Base-by-base conservation (phyloP, 1,140 invertebrate species). In the Linepithema humile region DNA sequence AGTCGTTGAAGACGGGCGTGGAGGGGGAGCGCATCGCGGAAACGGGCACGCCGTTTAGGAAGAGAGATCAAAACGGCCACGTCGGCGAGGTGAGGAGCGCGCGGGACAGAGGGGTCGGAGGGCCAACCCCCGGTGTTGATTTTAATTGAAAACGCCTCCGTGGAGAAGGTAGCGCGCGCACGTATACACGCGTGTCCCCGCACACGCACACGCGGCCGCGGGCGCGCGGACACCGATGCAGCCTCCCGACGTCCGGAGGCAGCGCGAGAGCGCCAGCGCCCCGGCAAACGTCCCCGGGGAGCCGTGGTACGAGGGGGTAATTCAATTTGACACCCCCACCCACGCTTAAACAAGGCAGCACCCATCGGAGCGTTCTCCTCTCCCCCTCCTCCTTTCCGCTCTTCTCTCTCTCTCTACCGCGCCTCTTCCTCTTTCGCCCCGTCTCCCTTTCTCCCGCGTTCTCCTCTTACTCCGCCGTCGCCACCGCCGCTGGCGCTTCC, bases 251-350 rank as follows among this genome's bases (percentile, higher is more conserved):
- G 70, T 83, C 64, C 48, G 59, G 72, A 74, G 80, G 74, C 50
- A 85, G 55, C 80, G 83, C 87, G 83, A 83, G 86, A 88, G 87
- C 83, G 84, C 86, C 87, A 91, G 90, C 88, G 89, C 88, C 80
- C 84, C 88, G 87, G 90, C 89, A 91, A 91, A 90, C 86, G 91
- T 94, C 93, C 92, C 92, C 85, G 89, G 91, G 89, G 93, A 84
- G 85, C 90, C 77, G 82, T 72, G 88, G 80, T 70, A 84, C 78
- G 86, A 80, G 90, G 91, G 92, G 93, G 91, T 93, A 93, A 94
- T 94, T 94, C 92, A 94, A 94, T 94, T 94, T 94, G 93, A 94
- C 93, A 93, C 93, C 92, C 92, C 93, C 92, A 91, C 92, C 91
- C 92, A 91, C 90, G 91, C 92, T 94, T 94, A 93, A 94, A 93